Evolutionary conservation across 2,113 vertebrate genomes (phyloP).

Genomic region (Leptosomus discolor): DNA sequence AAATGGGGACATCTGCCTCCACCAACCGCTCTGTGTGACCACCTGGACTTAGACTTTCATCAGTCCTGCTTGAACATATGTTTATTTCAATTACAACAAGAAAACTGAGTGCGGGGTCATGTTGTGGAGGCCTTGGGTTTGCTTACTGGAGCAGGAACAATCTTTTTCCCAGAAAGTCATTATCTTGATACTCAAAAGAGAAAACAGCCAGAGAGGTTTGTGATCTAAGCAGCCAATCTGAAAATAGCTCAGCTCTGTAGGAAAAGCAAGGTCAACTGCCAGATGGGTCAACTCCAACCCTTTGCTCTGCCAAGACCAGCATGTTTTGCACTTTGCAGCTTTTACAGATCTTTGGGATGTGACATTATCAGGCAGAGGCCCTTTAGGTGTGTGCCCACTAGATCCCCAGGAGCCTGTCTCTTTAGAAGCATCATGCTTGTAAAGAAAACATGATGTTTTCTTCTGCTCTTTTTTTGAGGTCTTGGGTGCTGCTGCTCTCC

Average conservation of each 20-base stretch:
- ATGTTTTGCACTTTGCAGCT: not conserved
- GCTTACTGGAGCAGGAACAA: slow-evolving; percentile 8
- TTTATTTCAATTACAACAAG: not conserved
- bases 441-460: not conserved
- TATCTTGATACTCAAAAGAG: not conserved
- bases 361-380: not conserved
- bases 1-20: not conserved
- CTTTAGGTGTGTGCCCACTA: not conserved
- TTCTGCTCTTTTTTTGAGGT: not conserved
- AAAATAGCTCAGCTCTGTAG: not conserved
- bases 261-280: not conserved
- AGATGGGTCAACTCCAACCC: not conserved
- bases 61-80: not conserved
- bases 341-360: not conserved
- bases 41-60: not conserved
- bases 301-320: not conserved
- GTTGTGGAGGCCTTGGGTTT: not conserved
- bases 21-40: not conserved
- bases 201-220: not conserved
- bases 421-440: not conserved
- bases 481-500: not conserved
- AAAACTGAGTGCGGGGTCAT: not conserved
- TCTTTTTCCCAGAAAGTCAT: not conserved
- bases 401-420: not conserved
- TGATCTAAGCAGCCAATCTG: not conserved